These are phyloP conservation scores for Proterorhinus semilunaris DNA, from an alignment of 2,113 vertebrate species.

Conservation along the genomic window DNA sequence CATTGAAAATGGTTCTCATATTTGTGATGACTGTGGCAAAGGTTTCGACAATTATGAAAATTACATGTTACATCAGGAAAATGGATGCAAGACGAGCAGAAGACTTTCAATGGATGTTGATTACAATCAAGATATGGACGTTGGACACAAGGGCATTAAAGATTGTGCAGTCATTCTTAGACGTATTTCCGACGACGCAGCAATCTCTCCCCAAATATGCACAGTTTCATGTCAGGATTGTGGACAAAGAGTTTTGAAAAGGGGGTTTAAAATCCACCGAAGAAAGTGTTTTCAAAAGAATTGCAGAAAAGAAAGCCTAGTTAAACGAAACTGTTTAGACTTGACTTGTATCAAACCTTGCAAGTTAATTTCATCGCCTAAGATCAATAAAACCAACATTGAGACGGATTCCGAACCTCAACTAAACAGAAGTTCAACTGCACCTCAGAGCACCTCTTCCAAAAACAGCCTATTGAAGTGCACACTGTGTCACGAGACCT, in stretches of 20 bases:
- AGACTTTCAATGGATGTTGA: neutral
- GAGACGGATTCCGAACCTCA: slow-evolving; percentile 5
- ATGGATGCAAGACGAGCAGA: slow-evolving; percentile 2
- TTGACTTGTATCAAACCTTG: neutral
- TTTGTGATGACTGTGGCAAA: slow-evolving; percentile 9
- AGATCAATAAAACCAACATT: neutral
- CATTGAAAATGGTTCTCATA: slow-evolving; percentile 2
- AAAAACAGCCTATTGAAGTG: slow-evolving; percentile 19
- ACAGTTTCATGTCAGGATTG: slow-evolving; percentile 17
- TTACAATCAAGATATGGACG: neutral
- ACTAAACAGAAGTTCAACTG: slow-evolving; percentile 1
- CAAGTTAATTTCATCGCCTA: neutral
- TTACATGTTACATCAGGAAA: slow-evolving; percentile 4
- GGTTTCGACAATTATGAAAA: slow-evolving; percentile 10
- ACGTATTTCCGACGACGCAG: neutral
- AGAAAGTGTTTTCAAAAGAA: slow-evolving; percentile 7
- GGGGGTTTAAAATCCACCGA: slow-evolving; percentile 25
- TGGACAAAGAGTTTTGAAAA: slow-evolving; percentile 29
- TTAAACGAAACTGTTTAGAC: too few relatives aligned
- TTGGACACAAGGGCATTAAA: neutral
- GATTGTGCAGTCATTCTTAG: neutral
- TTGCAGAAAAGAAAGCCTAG: neutral
- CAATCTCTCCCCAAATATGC: neutral
- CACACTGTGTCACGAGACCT: slow-evolving; percentile 36
- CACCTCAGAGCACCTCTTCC: neutral